These are phyloP conservation scores for Dolichallabes microphthalmus DNA, from an alignment of 2,113 vertebrate species.

Conservation along the genomic window DNA sequence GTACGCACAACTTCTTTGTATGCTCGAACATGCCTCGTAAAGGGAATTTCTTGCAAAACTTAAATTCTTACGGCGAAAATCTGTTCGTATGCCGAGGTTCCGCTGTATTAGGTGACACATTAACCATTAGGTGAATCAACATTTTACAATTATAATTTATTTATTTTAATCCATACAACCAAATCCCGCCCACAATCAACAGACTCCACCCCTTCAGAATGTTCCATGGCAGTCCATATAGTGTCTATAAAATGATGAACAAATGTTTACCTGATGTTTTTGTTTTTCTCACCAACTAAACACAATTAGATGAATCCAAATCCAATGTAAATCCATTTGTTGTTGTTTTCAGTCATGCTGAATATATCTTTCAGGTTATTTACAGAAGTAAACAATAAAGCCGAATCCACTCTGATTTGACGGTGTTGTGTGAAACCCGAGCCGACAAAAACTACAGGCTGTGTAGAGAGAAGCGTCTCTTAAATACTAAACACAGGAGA, in stretches of 20 bases:
- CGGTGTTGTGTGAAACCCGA: neutral
- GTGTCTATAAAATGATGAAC: neutral
- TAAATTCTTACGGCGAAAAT: too few relatives aligned
- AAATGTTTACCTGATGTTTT: neutral
- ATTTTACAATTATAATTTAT: too few relatives aligned
- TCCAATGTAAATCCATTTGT: too few relatives aligned
- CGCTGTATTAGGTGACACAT: too few relatives aligned
- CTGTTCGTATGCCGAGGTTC: too few relatives aligned
- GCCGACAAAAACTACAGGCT: neutral
- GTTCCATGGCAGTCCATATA: neutral
- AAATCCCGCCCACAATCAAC: neutral
- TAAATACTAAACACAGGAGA: too few relatives aligned
- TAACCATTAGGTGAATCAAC: too few relatives aligned
- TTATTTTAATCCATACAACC: neutral
- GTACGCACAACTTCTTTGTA: too few relatives aligned
- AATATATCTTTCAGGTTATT: neutral
- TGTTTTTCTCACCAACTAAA: neutral
- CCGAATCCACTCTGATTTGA: too few relatives aligned
- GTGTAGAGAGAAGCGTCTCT: neutral
- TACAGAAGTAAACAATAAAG: neutral
- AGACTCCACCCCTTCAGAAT: neutral
- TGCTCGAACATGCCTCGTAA: too few relatives aligned
- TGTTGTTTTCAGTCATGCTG: neutral
- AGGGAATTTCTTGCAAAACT: too few relatives aligned
- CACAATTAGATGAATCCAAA: neutral